Base-by-base conservation (phyloP, 2,797 vertebrate species). In the Threskiornis aethiopicus region DNA sequence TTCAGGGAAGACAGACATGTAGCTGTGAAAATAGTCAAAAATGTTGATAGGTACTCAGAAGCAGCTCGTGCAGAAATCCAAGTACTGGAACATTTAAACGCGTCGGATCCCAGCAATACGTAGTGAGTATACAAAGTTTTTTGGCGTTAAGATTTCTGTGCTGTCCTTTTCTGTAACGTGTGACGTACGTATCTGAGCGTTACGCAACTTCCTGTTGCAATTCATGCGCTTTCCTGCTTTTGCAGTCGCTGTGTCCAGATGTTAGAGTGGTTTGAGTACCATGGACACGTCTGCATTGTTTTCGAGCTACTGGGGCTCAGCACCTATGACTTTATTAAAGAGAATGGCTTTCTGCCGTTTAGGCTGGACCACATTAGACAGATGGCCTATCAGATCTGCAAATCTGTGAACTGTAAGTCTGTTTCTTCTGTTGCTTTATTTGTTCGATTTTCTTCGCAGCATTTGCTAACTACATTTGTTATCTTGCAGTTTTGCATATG, bases 21-120 rank as follows among this genome's bases (percentile, higher is more conserved):
- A 82, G 99, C 99, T 92, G 98, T 99, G 98, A 99, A 99, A 99
- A 99, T 99, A 95, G 99, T 99, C 86, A 99, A 99, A 99, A 99
- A 99, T 87, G 96, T 99, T 95, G 98, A 98, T 88, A 98, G 98
- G 94, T 99, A 99, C 73, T 98, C 99, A 1, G 98, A 99, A 96
- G 99, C 98, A 83, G 99, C 99, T 41, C 96, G 97, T 84, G 98
- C 98, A 90, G 99, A 99, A 98, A 98, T 99, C 87, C 97, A 99
- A 95, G 98, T 99, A 69, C 98, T 99, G 89, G 98, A 98, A 75
- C 98, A 98, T 73, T 96, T 99, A 84, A 99, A 99, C 66, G 94
- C 97, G 26, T 98, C 98, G 4, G 99, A 99, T 84, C 94, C 96
- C 69, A 97, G 94, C 67, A 98, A 91, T 59, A 97, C 84, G 91